Evolutionary conservation across 2,113 vertebrate species (phyloP).

Genomic region (Dascyllus trimaculatus): DNA sequence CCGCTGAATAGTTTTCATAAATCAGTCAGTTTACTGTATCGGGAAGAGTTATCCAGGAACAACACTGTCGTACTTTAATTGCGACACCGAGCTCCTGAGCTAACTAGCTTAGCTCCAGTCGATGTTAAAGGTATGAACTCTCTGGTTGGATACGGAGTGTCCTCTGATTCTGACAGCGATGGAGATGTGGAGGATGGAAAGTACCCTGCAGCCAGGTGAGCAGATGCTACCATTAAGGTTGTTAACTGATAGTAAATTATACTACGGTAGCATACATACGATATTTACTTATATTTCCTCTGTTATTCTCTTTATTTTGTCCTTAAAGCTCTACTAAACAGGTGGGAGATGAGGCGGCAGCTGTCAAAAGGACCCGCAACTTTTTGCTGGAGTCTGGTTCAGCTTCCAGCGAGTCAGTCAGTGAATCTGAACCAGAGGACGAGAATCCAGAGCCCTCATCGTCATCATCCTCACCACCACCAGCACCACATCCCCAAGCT

Average conservation of each 20-base stretch:
- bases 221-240: neutral
- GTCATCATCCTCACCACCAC: neutral
- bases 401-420: constrained; percentile 80
- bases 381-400: constrained; percentile 81
- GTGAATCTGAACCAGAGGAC: constrained; percentile 71
- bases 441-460: constrained; percentile 11
- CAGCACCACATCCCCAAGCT: neutral
- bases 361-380: constrained; percentile 69
- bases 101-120: constrained; percentile 18
- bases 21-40: fast-evolving
- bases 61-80: neutral
- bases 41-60: neutral
- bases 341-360: neutral
- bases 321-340: constrained; percentile 34
- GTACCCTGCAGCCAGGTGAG: constrained; percentile 28
- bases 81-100: neutral
- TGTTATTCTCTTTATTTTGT: neutral
- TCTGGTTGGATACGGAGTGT: constrained; percentile 83
- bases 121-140: constrained; percentile 67
- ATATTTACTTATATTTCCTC: neutral
- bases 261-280: neutral
- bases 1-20: neutral
- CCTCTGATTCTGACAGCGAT: constrained; percentile 83
- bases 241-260: too few relatives aligned
- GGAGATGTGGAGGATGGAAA: constrained; percentile 62